Percentiles rank a stretch among this genome's conserved stretches.
These are phyloP conservation scores for Dolichopus griseipennis DNA, from an alignment of 2,888 invertebrate species.

Conservation along the genomic window DNA sequence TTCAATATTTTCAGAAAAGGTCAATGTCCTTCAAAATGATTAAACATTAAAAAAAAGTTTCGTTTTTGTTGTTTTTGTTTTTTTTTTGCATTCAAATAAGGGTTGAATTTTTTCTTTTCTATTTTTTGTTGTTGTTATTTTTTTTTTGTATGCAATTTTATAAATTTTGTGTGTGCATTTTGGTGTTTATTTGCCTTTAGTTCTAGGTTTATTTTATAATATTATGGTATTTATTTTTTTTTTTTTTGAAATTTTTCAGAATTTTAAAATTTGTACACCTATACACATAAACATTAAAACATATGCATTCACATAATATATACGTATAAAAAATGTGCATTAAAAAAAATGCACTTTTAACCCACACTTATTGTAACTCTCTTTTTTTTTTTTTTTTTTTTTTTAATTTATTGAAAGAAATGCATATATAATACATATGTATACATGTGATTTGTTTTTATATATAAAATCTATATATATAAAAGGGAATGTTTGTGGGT, in stretches of 20 bases:
- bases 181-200: neutral
- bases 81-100: neutral
- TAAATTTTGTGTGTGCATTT: neutral
- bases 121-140: too few relatives aligned
- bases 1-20: neutral
- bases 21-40: slow-evolving; percentile 9
- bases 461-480: neutral
- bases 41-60: neutral
- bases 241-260: too few relatives aligned
- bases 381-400: neutral
- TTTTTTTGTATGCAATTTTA: too few relatives aligned
- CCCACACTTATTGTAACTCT: slow-evolving; percentile 2
- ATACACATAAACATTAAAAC: too few relatives aligned
- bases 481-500: too few relatives aligned
- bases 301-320: too few relatives aligned
- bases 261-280: too few relatives aligned
- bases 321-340: too few relatives aligned
- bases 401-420: neutral
- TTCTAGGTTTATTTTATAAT: neutral
- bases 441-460: neutral
- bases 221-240: neutral
- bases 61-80: neutral
- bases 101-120: neutral
- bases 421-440: neutral
- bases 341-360: neutral